Base-by-base conservation (phyloP, 2,797 vertebrate species). In the Coluber constrictor region DNA sequence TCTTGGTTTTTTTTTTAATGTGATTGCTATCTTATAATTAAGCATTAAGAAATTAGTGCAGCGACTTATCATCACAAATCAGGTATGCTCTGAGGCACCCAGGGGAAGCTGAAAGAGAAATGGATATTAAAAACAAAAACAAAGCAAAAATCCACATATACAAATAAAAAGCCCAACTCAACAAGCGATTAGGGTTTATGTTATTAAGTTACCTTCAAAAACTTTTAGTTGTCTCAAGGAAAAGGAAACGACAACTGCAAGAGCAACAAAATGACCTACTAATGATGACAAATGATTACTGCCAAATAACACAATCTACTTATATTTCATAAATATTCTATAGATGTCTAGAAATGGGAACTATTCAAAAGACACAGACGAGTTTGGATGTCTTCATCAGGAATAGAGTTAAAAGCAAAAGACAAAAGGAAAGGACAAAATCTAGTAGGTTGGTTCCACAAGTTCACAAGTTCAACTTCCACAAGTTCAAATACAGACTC, bases 1-100 rank as follows among this genome's bases (percentile, higher is more conserved):
- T 79, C 70, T 43, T 37, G 37, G 37, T 37, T 23, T 23, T 23
- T 79, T 79, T 95, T 92, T 96, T 95, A 91, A 89, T 83, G 88
- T 92, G 27, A 66, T 91, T 90, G 54, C 54, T 86, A 93, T 94
- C 56, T 61, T 95, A 83, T 93, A 93, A 95, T 90, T 94, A 92
- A 59, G 90, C 70, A 57, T 55, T 90, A 88, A 87, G 74, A 32
- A 25, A 92, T 93, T 91, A 13, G 63, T 47, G 86, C 61, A 18
- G 51, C 1, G 57, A 91, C 66, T 91, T 94, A 86, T 90, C 86
- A 61, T 61, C 13, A 92, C 94, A 95, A 63, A 87, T 54, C 92
- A 92, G 4, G 56, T 83, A 32, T 4, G 61, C n/a, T 54, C 5
- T 47, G 91, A 92, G 5, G 51, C 92, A 90, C 0, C 0, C 89